Evolutionary conservation across 2,888 invertebrate genomes (phyloP).

Genomic region (Andrena bicolor): DNA sequence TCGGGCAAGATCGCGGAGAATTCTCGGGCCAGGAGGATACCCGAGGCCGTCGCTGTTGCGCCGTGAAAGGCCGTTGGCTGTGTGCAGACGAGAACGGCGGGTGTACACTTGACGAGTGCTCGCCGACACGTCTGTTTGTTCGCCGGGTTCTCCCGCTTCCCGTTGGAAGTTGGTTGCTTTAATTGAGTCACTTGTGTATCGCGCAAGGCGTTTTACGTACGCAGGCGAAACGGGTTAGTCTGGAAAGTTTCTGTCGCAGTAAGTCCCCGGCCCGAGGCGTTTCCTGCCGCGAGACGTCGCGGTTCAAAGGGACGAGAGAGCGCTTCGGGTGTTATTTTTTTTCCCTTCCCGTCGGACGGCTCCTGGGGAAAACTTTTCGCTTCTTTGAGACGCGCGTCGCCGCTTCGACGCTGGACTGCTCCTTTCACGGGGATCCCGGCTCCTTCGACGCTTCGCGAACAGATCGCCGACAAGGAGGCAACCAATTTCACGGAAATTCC

Average conservation of each 20-base stretch:
- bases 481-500: too few species aligned
- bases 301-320: constrained; percentile 50
- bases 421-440: neutral
- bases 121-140: constrained; percentile 64
- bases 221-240: constrained; percentile 62
- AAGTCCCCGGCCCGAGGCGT: constrained; percentile 64
- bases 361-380: constrained; percentile 25
- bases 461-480: too few species aligned
- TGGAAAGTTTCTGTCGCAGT: constrained; percentile 65
- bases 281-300: constrained; percentile 54
- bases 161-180: constrained; percentile 70
- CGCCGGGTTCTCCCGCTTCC: constrained; percentile 70
- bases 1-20: constrained; percentile 9
- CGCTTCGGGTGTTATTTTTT: constrained; percentile 38
- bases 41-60: constrained; percentile 8
- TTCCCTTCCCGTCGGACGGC: neutral
- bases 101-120: constrained; percentile 51
- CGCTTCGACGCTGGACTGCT: constrained; percentile 1
- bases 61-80: constrained; percentile 23
- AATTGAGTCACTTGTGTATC: constrained; percentile 76
- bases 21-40: constrained; percentile 3
- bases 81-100: constrained; percentile 40
- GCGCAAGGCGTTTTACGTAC: constrained; percentile 69
- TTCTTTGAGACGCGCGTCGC: constrained; percentile 4
- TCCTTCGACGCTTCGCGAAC: neutral